A percentile compares a stretch with the other conserved stretches of the same genome.
Evolutionary conservation across 2,113 vertebrate species (phyloP).

Genomic region (Cichladusa arquata): DNA sequence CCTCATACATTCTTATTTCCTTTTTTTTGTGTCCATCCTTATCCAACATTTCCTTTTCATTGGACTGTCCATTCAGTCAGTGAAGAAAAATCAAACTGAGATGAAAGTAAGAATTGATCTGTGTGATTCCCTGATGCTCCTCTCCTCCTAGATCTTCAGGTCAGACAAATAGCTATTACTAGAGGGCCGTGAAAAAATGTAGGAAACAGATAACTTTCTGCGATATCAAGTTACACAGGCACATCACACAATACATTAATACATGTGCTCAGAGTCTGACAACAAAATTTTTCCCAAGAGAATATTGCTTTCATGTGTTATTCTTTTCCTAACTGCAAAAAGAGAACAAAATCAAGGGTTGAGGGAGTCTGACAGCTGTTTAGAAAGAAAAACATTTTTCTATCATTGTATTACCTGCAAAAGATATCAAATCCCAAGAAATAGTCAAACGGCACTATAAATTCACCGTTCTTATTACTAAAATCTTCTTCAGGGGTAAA

Average conservation of each 20-base stretch:
- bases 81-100: background rate
- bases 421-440: slow-evolving; percentile 37
- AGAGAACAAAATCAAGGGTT: slow-evolving; percentile 17
- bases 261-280: background rate
- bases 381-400: slow-evolving; percentile 9
- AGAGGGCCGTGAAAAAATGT: background rate
- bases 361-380: background rate
- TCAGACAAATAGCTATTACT: background rate
- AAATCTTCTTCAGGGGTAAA: background rate
- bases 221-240: background rate
- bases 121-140: background rate
- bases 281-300: background rate
- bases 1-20: background rate
- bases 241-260: background rate
- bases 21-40: background rate
- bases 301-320: background rate
- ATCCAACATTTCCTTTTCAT: background rate
- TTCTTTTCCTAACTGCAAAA: slow-evolving; percentile 2
- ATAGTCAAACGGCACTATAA: slow-evolving; percentile 6
- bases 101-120: background rate
- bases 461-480: background rate
- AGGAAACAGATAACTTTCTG: background rate
- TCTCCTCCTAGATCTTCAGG: background rate
- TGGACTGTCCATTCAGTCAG: background rate
- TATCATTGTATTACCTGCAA: background rate